phyloP scores from a whole-genome alignment of 2,797 vertebrate genomes.

The Loris lydekkerianus region DNA sequence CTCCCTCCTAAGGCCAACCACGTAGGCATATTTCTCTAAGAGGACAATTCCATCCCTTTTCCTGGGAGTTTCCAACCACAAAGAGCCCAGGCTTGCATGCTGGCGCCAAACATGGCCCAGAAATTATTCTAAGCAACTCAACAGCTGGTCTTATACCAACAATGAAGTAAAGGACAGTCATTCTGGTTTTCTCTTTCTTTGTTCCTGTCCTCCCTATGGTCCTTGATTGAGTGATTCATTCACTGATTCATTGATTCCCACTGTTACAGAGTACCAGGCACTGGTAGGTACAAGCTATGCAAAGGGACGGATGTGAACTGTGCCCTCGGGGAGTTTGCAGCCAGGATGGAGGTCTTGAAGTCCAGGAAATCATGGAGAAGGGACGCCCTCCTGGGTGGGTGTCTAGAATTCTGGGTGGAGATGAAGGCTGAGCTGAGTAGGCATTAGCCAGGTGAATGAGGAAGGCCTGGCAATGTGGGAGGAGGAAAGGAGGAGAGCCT shows the following conservation, averaged over 20 bases:
- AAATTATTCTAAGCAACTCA: slow-evolving; percentile 51
- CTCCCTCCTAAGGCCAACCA: not conserved
- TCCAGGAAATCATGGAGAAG: not conserved
- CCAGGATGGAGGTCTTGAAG: not conserved
- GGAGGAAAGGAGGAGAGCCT: too few species aligned
- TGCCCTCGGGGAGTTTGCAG: too few species aligned
- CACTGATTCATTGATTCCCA: slow-evolving; percentile 14
- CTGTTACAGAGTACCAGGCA: not conserved
- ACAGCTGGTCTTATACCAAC: slow-evolving; percentile 42
- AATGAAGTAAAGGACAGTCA: not conserved
- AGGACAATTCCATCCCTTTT: slow-evolving; percentile 38
- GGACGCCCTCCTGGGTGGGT: not conserved
- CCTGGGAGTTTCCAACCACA: slow-evolving; percentile 61
- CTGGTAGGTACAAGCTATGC: not conserved
- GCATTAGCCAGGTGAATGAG: not conserved
- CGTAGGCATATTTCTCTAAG: not conserved
- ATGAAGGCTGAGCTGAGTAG: not conserved
- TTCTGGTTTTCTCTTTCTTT: slow-evolving; percentile 30
- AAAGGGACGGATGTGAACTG: not conserved
- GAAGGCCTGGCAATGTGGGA: not conserved
- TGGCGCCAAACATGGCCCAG: slow-evolving; percentile 15
- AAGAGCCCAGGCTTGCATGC: slow-evolving; percentile 45
- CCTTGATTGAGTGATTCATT: slow-evolving; percentile 41
- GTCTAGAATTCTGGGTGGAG: not conserved
- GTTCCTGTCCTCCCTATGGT: not conserved